phyloP scores from a whole-genome alignment of 2,888 invertebrate species.

The Xylophagus ater region DNA sequence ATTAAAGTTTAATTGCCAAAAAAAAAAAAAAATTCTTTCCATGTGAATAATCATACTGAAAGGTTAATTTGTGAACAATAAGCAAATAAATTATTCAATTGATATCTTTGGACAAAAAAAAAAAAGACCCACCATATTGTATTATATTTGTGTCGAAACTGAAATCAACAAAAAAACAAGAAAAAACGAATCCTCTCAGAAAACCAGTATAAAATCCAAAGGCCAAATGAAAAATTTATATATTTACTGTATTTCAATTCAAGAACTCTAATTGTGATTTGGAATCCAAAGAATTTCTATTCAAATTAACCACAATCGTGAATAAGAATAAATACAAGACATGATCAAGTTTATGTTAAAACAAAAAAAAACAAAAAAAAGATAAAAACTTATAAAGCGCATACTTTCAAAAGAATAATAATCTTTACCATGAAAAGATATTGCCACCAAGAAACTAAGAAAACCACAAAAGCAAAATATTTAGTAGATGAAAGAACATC shows the following conservation, averaged over 20 bases:
- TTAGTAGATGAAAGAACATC: too few species aligned
- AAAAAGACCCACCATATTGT: background rate
- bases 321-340: constrained; percentile 9
- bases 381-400: constrained; percentile 7
- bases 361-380: constrained; percentile 6
- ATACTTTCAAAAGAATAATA: too few species aligned
- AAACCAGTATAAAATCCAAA: background rate
- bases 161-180: background rate
- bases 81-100: constrained; percentile 17
- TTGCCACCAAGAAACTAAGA: too few species aligned
- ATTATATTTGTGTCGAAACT: background rate
- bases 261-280: constrained; percentile 7
- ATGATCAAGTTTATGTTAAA: too few species aligned
- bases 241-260: too few species aligned
- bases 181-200: constrained; percentile 1
- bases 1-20: constrained; percentile 7
- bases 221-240: background rate
- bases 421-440: too few species aligned
- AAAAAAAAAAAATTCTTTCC: too few species aligned
- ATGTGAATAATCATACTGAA: too few species aligned
- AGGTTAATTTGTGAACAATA: constrained; percentile 14
- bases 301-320: constrained; percentile 15
- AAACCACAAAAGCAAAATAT: too few species aligned
- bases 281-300: constrained; percentile 16
- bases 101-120: constrained; percentile 1